These are phyloP conservation scores for Motacilla tschutschensis DNA, from an alignment of 2,113 vertebrate species.

Conservation along the genomic window DNA sequence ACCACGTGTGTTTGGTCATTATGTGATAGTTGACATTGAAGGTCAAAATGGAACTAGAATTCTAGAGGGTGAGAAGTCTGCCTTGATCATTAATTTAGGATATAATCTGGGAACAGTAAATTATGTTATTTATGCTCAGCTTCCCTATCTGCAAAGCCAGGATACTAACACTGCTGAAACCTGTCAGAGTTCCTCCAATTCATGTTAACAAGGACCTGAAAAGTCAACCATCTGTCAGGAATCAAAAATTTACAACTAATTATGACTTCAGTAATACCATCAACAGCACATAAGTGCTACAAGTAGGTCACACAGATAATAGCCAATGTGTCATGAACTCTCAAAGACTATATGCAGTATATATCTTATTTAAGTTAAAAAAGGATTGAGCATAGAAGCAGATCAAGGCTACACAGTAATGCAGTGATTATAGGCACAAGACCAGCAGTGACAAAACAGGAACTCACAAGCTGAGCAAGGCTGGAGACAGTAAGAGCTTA, in stretches of 20 bases:
- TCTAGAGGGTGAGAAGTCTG: not conserved
- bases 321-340: not conserved
- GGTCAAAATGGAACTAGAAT: not conserved
- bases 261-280: not conserved
- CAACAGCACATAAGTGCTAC: not conserved
- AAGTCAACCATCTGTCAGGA: not conserved
- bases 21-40: not conserved
- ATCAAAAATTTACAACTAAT: not conserved
- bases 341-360: not conserved
- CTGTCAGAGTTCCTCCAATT: not conserved
- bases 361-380: not conserved
- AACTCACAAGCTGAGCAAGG: not conserved
- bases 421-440: not conserved
- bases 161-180: not conserved
- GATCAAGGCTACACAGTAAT: not conserved
- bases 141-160: not conserved
- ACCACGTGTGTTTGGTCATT: not conserved
- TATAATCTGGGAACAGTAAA: not conserved
- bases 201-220: not conserved
- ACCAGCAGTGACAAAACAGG: not conserved
- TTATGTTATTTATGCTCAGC: not conserved
- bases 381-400: not conserved
- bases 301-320: not conserved
- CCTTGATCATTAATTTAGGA: not conserved
- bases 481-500: not conserved